Evolutionary conservation across 2,888 invertebrate genomes (phyloP).

Genomic region (Rhamnusium bicolor): DNA sequence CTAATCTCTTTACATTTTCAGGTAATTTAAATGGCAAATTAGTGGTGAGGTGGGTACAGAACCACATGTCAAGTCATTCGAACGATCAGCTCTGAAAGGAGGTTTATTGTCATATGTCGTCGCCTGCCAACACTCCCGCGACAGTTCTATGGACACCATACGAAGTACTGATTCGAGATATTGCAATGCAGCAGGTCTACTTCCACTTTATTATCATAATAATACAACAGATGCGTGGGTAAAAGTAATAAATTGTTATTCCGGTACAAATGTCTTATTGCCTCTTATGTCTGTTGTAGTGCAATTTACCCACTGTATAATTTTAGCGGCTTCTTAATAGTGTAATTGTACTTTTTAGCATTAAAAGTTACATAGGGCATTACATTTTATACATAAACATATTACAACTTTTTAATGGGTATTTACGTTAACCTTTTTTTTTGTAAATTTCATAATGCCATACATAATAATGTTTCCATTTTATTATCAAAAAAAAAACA

Average conservation of each 20-base stretch:
- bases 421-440: too few relatives aligned
- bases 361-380: background rate
- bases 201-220: slow-evolving; percentile 63
- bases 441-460: too few relatives aligned
- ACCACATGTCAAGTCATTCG: slow-evolving; percentile 35
- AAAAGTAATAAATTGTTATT: slow-evolving; percentile 58
- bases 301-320: slow-evolving; percentile 43
- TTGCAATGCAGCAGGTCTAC: slow-evolving; percentile 48
- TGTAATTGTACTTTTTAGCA: background rate
- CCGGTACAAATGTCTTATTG: slow-evolving; percentile 46
- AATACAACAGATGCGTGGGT: slow-evolving; percentile 63
- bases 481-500: too few relatives aligned
- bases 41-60: slow-evolving; percentile 17
- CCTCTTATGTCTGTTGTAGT: slow-evolving; percentile 43
- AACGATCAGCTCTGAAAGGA: slow-evolving; percentile 53
- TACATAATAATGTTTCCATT: too few relatives aligned
- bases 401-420: too few relatives aligned
- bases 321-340: slow-evolving; percentile 39
- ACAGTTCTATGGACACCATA: slow-evolving; percentile 61
- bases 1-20: background rate
- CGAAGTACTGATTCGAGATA: slow-evolving; percentile 52
- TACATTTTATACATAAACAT: background rate
- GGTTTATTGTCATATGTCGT: slow-evolving; percentile 55
- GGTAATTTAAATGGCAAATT: slow-evolving; percentile 40
- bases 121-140: slow-evolving; percentile 55